Evolutionary conservation across 2,113 vertebrate species (phyloP).

Genomic region (Cacatua alba): DNA sequence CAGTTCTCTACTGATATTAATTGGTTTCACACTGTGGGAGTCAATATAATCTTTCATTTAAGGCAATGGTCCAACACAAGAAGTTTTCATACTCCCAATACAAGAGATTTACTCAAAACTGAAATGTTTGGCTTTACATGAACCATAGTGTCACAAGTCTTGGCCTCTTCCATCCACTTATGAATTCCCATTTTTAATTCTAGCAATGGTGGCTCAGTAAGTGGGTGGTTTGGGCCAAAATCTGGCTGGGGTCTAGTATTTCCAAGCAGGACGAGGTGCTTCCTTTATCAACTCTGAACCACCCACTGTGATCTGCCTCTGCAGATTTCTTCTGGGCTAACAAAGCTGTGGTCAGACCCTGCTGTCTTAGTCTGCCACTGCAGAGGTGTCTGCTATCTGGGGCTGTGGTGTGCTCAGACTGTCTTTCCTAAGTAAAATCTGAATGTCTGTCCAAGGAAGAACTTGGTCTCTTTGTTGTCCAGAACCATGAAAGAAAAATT

Average conservation of each 20-base stretch:
- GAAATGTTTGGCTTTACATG: not conserved
- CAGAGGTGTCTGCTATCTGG: not conserved
- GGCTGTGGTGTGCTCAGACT: not conserved
- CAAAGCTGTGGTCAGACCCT: not conserved
- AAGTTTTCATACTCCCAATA: not conserved
- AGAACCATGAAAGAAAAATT: not conserved
- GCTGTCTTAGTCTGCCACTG: not conserved
- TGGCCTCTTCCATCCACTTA: not conserved
- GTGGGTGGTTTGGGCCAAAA: too few relatives aligned
- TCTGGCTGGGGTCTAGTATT: too few relatives aligned
- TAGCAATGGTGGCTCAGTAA: not conserved
- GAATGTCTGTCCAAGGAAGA: not conserved
- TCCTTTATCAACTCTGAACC: too few relatives aligned
- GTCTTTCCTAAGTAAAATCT: not conserved
- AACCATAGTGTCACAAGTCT: not conserved
- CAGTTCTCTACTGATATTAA: not conserved
- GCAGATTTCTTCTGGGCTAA: not conserved
- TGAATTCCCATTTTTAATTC: not conserved
- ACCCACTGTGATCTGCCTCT: not conserved
- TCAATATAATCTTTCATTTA: not conserved
- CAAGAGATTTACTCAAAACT: not conserved
- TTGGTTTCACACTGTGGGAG: not conserved
- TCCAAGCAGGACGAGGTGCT: too few relatives aligned
- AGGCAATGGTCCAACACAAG: not conserved
- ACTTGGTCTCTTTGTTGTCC: not conserved